phyloP scores from a whole-genome alignment of 2,888 invertebrate species.

The Lathronympha strigana region DNA sequence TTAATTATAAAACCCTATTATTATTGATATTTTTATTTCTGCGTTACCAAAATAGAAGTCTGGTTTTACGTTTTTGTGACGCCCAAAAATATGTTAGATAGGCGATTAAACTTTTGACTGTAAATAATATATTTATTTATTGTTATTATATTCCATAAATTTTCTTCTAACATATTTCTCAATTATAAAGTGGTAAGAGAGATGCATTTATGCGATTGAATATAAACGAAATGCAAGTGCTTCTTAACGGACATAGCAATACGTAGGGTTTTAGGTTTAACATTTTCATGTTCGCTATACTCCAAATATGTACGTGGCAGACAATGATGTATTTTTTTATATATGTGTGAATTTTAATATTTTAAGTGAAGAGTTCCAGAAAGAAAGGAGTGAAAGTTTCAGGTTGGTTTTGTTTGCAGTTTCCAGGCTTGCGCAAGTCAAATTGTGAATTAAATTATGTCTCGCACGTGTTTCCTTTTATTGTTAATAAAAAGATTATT shows the following conservation, averaged over 20 bases:
- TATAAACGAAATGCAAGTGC: conserved; percentile 73
- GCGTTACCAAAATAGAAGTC: conserved; percentile 14
- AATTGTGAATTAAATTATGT: conserved; percentile 78
- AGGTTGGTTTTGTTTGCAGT: conserved; percentile 58
- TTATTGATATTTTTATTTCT: conserved; percentile 12
- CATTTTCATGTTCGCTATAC: conserved; percentile 15
- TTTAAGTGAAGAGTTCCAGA: conserved; percentile 47
- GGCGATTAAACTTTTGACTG: conserved; percentile 79
- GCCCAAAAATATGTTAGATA: conserved; percentile 76
- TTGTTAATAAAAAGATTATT: conserved; percentile 83
- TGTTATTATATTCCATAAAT: conserved; percentile 81
- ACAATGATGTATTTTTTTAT: conserved; percentile 24
- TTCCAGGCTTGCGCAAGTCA: conserved; percentile 73
- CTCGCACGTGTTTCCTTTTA: conserved; percentile 81
- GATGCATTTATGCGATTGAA: conserved; percentile 73
- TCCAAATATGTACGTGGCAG: conserved; percentile 13
- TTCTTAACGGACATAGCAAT: conserved; percentile 72
- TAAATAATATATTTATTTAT: conserved; percentile 84
- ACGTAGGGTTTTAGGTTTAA: conserved; percentile 53
- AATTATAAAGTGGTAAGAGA: conserved; percentile 79
- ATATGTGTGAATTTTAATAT: conserved; percentile 44
- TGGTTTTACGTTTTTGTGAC: conserved; percentile 43
- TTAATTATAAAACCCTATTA: background rate
- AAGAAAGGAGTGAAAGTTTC: conserved; percentile 56
- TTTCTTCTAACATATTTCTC: conserved; percentile 81